A percentile compares a stretch with the other conserved stretches of the same genome.
Evolutionary conservation across 2,113 vertebrate species (phyloP).

Genomic region (Myodes glareolus): DNA sequence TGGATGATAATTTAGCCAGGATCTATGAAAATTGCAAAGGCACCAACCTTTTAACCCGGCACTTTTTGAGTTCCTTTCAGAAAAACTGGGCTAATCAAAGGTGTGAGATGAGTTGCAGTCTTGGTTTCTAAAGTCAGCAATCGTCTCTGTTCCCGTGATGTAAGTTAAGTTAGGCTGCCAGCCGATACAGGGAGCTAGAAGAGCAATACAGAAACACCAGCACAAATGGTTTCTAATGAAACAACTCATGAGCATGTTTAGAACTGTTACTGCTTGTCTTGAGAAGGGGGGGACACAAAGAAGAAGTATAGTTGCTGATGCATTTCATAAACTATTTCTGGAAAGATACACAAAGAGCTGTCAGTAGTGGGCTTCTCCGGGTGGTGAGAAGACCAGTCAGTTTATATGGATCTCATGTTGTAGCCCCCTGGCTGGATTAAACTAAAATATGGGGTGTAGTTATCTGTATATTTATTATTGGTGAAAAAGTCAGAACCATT

Average conservation of each 20-base stretch:
- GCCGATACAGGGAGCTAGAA: too few relatives aligned
- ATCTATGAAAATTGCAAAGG: neutral
- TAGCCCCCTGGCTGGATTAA: neutral
- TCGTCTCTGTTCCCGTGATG: neutral
- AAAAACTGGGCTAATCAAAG: neutral
- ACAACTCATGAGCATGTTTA: neutral
- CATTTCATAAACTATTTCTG: constrained; percentile 34
- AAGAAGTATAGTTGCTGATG: neutral
- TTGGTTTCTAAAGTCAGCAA: constrained; percentile 17
- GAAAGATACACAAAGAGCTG: neutral
- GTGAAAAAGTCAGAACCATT: neutral
- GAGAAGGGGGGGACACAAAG: neutral
- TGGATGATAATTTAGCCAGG: neutral
- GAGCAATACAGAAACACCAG: neutral
- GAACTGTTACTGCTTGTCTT: neutral
- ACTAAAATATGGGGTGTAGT: neutral
- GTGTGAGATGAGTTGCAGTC: neutral
- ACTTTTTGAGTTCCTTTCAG: neutral
- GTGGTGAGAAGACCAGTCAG: neutral
- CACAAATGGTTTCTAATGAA: neutral
- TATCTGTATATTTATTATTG: neutral
- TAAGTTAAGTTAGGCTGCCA: neutral
- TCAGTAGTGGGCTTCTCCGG: neutral
- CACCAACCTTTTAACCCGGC: neutral
- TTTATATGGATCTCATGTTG: neutral